These are phyloP conservation scores for Pterostichus niger DNA, from an alignment of 2,888 invertebrate species.

Conservation along the genomic window DNA sequence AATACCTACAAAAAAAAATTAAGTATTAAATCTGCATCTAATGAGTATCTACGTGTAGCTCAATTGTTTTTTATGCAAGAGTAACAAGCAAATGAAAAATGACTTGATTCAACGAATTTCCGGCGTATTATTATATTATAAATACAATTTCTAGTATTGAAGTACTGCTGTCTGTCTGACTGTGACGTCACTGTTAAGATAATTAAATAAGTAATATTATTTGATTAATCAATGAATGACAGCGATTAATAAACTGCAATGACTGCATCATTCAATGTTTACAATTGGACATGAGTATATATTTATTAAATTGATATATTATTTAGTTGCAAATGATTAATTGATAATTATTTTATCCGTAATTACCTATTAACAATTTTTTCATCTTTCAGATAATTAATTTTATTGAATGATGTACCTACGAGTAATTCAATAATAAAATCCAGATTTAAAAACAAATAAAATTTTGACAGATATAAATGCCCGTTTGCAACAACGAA, in stretches of 20 bases:
- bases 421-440: neutral
- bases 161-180: too few species aligned
- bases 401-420: conserved; percentile 37
- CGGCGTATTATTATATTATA: too few species aligned
- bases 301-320: conserved; percentile 44
- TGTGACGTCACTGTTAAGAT: too few species aligned
- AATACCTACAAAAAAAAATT: too few species aligned
- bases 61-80: too few species aligned
- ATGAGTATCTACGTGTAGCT: too few species aligned
- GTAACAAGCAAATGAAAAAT: too few species aligned
- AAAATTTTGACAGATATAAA: too few species aligned
- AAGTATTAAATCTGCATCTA: too few species aligned
- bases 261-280: conserved; percentile 8
- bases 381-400: conserved; percentile 17
- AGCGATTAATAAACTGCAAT: conserved; percentile 25
- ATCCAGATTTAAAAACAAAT: neutral
- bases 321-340: conserved; percentile 32
- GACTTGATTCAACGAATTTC: too few species aligned
- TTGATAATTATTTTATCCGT: conserved; percentile 28
- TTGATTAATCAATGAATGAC: conserved; percentile 40
- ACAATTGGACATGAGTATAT: conserved; percentile 1
- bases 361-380: conserved; percentile 45
- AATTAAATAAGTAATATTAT: conserved; percentile 4
- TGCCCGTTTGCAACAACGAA: too few species aligned
- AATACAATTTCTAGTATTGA: too few species aligned